phyloP scores from a whole-genome alignment of 2,888 invertebrate species.

The Dryadula phaetusa region DNA sequence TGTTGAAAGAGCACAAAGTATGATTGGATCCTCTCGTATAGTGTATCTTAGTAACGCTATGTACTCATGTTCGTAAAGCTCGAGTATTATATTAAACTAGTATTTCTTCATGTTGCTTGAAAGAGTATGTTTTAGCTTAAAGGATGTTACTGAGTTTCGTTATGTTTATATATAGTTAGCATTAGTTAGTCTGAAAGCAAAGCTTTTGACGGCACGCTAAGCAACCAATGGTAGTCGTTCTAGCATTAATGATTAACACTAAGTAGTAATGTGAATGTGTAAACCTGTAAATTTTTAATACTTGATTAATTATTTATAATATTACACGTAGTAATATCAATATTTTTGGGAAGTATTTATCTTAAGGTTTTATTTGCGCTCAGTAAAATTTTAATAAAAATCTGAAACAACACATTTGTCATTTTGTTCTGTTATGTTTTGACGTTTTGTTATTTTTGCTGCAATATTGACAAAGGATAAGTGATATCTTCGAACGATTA shows the following conservation, averaged over 20 bases:
- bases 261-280: no score
- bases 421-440: neutral
- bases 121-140: neutral
- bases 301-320: neutral
- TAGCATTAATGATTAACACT: neutral
- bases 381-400: neutral
- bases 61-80: conserved; percentile 6
- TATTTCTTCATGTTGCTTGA: neutral
- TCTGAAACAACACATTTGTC: neutral
- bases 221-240: neutral
- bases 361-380: neutral
- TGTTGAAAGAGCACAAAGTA: conserved; percentile 40
- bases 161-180: no score
- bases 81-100: neutral
- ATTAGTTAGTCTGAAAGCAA: no score
- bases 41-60: conserved; percentile 18
- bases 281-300: neutral
- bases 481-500: neutral
- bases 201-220: neutral
- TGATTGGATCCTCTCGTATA: conserved; percentile 42
- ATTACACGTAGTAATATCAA: neutral
- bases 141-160: neutral
- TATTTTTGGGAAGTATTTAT: neutral
- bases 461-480: conserved; percentile 14
- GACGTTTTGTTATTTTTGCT: neutral